Evolutionary conservation across 2,113 vertebrate species (phyloP).

Genomic region (Carassius gibelio): DNA sequence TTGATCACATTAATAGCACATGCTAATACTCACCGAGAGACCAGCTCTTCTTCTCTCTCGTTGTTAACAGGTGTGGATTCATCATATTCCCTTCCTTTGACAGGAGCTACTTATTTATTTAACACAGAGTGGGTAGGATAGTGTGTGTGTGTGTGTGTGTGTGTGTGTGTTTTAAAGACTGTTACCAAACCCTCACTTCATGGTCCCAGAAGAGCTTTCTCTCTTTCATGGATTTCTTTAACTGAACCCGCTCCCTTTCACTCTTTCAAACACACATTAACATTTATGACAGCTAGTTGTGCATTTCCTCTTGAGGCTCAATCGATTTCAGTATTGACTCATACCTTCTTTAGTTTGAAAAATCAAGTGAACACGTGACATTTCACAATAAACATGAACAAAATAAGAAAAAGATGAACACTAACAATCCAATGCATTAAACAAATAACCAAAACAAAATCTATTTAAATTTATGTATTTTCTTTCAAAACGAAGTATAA

Average conservation of each 20-base stretch:
- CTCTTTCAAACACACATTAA: background rate
- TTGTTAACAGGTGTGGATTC: background rate
- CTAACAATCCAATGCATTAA: background rate
- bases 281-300: background rate
- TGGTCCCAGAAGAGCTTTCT: background rate
- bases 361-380: background rate
- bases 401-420: background rate
- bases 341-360: too few species aligned
- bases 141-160: background rate
- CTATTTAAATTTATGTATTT: too few species aligned
- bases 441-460: background rate
- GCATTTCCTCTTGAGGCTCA: background rate
- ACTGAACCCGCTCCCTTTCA: background rate
- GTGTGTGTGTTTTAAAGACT: background rate
- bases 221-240: background rate
- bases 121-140: background rate
- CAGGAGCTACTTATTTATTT: conserved; percentile 26
- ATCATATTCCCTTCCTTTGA: conserved; percentile 7
- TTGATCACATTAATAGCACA: background rate
- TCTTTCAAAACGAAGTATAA: too few species aligned
- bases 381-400: background rate
- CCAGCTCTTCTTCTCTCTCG: background rate
- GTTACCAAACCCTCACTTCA: background rate
- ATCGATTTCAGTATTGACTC: background rate
- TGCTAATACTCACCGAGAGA: background rate